Evolutionary conservation across 2,888 invertebrate species (phyloP).

Genomic region (Chloroclysta siterata): DNA sequence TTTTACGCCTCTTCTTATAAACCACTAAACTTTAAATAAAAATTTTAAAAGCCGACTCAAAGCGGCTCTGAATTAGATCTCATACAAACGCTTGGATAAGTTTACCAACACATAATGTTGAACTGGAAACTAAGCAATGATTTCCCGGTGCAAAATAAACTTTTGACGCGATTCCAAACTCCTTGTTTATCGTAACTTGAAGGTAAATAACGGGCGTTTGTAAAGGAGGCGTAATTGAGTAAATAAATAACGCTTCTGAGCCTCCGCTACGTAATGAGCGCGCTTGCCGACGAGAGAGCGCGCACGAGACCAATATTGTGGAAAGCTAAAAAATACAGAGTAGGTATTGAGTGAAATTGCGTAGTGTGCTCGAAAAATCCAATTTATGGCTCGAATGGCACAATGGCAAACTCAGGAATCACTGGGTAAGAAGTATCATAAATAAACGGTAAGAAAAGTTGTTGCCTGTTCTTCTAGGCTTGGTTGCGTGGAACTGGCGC

Average conservation of each 20-base stretch:
- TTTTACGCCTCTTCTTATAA: no score
- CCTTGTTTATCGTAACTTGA: slow-evolving; percentile 13
- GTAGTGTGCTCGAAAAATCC: not conserved
- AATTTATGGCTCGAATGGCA: no score
- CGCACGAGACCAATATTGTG: no score
- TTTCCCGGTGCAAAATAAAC: slow-evolving; percentile 1
- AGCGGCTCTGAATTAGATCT: not conserved
- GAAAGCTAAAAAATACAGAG: not conserved
- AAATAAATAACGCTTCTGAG: slow-evolving; percentile 22
- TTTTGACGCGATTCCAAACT: slow-evolving; percentile 10
- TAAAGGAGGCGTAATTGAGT: slow-evolving; percentile 19
- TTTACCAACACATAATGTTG: not conserved
- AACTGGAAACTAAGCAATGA: slow-evolving; percentile 10
- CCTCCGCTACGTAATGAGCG: slow-evolving; percentile 11
- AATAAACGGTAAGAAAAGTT: no score
- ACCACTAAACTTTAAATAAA: no score
- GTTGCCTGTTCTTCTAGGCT: no score
- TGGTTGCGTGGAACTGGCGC: no score
- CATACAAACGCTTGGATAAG: not conserved
- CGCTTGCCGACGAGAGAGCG: not conserved
- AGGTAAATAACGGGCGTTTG: slow-evolving; percentile 15
- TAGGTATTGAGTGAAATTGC: not conserved
- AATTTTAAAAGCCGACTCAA: no score
- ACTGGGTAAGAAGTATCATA: no score
- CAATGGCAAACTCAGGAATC: no score